Percentiles rank a stretch among this genome's conserved stretches.
These are phyloP conservation scores for Melanitta fusca DNA, from an alignment of 2,797 vertebrate species.

Conservation along the genomic window DNA sequence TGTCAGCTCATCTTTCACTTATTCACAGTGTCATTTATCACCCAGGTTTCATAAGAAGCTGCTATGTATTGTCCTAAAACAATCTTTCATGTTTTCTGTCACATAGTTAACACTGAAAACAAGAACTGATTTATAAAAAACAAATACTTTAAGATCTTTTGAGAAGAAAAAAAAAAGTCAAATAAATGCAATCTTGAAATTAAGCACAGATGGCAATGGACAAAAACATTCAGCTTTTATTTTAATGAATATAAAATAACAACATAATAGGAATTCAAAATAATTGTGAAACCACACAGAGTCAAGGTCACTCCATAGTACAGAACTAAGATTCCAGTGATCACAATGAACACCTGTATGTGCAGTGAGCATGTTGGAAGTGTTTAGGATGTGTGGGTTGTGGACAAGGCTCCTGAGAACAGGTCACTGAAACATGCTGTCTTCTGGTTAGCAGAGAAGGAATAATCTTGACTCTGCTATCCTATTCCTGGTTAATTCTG, in stretches of 20 bases:
- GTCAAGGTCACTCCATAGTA: not conserved
- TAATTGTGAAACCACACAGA: not conserved
- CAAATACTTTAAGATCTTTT: not conserved
- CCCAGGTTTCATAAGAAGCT: constrained; percentile 1
- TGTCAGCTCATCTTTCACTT: constrained; percentile 48
- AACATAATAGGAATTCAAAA: not conserved
- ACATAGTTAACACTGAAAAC: not conserved
- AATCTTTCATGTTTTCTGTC: not conserved
- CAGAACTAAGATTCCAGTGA: not conserved
- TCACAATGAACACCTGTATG: not conserved
- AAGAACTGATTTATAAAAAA: not conserved
- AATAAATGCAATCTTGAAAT: not conserved
- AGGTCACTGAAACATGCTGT: not conserved
- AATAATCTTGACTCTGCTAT: not conserved
- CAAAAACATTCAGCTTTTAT: not conserved
- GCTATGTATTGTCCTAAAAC: not conserved
- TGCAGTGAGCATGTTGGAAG: not conserved
- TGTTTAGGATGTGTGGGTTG: not conserved
- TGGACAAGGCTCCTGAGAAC: not conserved
- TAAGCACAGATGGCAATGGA: not conserved
- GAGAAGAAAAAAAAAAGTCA: not conserved
- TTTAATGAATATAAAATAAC: not conserved
- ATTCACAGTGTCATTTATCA: not conserved
- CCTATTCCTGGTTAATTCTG: not conserved
- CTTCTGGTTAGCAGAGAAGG: not conserved